Conservation (phyloP, 2,888 invertebrate species). For the Rotaria macrura region DNA sequence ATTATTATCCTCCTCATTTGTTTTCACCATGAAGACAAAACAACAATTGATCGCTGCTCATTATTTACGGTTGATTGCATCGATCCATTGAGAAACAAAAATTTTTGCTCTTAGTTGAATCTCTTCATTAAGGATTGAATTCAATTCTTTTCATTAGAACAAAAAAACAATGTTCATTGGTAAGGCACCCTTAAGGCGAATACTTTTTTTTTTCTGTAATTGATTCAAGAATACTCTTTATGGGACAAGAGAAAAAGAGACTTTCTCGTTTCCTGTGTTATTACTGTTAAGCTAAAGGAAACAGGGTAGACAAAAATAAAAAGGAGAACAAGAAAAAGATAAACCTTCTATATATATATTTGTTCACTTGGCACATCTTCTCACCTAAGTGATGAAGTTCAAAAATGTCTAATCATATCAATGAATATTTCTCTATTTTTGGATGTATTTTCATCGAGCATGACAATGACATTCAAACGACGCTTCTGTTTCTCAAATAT, state of each 20-base stretch:
- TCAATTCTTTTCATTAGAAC: not conserved
- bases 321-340: not conserved
- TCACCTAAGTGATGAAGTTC: slow-evolving; percentile 13
- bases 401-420: not conserved
- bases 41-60: not conserved
- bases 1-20: not conserved
- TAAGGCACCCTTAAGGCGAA: not conserved
- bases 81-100: not conserved
- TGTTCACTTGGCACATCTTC: not conserved
- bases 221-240: not conserved
- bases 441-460: not conserved
- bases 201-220: not conserved
- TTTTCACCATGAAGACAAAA: not conserved
- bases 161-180: not conserved
- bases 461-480: not conserved
- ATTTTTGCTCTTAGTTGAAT: not conserved
- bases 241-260: not conserved
- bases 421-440: not conserved
- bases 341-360: not conserved
- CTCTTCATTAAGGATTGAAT: not conserved
- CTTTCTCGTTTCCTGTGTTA: not conserved
- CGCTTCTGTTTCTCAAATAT: not conserved
- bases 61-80: not conserved
- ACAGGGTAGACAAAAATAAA: not conserved
- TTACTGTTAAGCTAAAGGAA: not conserved